Base-by-base conservation (phyloP, 2,888 invertebrate species). In the Calameuta filiformis region DNA sequence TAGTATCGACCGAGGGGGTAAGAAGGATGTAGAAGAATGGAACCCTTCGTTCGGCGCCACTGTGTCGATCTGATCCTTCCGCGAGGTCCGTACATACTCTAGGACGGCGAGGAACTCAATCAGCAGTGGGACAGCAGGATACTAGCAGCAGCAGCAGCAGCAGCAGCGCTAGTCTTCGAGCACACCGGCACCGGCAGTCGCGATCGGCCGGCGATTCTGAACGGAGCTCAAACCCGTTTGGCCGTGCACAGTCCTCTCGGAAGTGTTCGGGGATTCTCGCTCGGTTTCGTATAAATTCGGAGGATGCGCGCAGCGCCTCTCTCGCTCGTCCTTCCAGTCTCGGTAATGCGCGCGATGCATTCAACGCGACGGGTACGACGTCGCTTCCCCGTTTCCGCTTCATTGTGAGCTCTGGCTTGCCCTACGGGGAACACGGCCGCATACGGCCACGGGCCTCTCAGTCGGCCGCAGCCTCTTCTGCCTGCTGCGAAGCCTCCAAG, bases 91-190 rank as follows among this genome's bases (percentile, higher is more conserved):
- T 40, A 4, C 15, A 93, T 94, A 83, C 94, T 94, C 87, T 92
- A 93, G 33, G 92, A 92, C 86, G 92, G 92, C 12, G 88, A 93
- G 82, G 92, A 93, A 90, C 89, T 93, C 81, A 93, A 93, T 75
- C 93, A 93, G 87, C 93, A 93, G 78, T 92, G 93, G 12, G 92
- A 92, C 85, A 92, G 80, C 69, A 80, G 81, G 73, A 76, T 80
- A 34, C 76, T 80, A 30, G 31, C 31, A 31, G 31, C 31, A 31
- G 79, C 77, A 34, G 76, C 75, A 73, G 79, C 80, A 11, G 68
- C 77, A 12, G 74, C 80, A 12, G 76, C 82, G 69, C 75, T 78
- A 3, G 92, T 88, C 92, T 93, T 76, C 92, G 91, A 82, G 69
- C 74, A 84, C 84, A 84, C 84, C 80, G 81, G 80, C 78, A 79